Evolutionary conservation across 2,888 invertebrate species (phyloP).

Genomic region (Cephus rjabovi): DNA sequence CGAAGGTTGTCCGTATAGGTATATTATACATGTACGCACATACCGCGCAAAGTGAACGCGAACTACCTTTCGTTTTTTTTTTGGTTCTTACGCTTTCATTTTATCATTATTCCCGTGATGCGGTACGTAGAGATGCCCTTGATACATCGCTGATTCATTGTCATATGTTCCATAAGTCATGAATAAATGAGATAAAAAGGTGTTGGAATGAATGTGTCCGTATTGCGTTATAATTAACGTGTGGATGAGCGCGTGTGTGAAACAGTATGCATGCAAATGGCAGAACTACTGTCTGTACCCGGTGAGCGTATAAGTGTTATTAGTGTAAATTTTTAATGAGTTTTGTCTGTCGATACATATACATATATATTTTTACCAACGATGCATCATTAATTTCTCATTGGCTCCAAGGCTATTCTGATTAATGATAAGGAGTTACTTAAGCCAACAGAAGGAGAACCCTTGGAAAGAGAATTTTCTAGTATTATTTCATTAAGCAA

Average conservation of each 20-base stretch:
- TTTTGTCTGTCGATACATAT: background rate
- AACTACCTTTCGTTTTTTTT: background rate
- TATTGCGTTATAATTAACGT: background rate
- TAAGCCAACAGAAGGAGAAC: background rate
- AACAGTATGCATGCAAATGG: background rate
- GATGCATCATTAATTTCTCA: background rate
- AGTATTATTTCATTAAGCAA: background rate
- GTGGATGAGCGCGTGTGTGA: background rate
- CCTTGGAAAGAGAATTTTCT: background rate
- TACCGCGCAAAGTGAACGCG: background rate
- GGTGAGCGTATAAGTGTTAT: background rate
- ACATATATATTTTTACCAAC: background rate
- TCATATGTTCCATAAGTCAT: background rate
- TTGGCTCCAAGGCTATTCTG: background rate
- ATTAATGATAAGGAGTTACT: background rate
- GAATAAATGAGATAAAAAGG: background rate
- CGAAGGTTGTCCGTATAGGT: background rate
- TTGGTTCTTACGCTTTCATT: background rate
- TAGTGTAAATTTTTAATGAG: background rate
- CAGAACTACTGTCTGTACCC: background rate
- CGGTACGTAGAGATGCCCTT: background rate
- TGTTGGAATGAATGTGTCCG: background rate
- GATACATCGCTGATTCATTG: background rate
- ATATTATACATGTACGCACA: background rate
- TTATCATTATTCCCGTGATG: background rate